A percentile compares a stretch with the other conserved stretches of the same genome.
Conservation (phyloP, 2,113 vertebrate species). For the Pedionomus torquatus region DNA sequence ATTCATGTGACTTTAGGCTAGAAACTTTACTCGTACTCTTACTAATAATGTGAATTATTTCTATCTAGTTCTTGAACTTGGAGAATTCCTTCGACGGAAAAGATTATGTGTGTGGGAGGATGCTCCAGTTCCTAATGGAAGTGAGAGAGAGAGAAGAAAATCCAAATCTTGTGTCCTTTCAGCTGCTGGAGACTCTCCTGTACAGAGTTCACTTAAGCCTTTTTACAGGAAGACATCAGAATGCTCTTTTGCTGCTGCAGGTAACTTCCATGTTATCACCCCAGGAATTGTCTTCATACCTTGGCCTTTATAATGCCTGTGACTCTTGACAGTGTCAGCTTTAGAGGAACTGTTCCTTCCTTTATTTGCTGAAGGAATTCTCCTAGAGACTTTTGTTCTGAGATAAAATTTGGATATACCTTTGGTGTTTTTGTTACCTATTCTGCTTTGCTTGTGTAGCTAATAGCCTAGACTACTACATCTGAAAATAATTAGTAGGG, state of each 20-base stretch:
- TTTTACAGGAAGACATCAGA: constrained; percentile 87
- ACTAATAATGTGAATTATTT: not conserved
- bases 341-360: not conserved
- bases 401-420: not conserved
- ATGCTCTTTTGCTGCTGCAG: constrained; percentile 87
- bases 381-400: not conserved
- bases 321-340: not conserved
- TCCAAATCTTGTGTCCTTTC: constrained; percentile 84
- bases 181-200: constrained; percentile 89
- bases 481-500: not conserved
- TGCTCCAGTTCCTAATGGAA: constrained; percentile 84
- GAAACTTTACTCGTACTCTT: not conserved
- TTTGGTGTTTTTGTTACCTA: not conserved
- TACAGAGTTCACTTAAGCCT: constrained; percentile 89
- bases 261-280: constrained; percentile 62
- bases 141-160: constrained; percentile 40
- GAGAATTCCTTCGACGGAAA: constrained; percentile 94
- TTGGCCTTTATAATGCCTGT: not conserved
- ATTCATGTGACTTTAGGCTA: not conserved
- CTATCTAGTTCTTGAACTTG: constrained; percentile 85
- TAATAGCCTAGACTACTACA: not conserved
- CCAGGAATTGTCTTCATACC: not conserved
- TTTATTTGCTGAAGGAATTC: not conserved
- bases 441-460: not conserved
- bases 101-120: constrained; percentile 88